Evolutionary conservation across 1,140 invertebrate genomes (phyloP).

Genomic region (Dysdera silvatica): DNA sequence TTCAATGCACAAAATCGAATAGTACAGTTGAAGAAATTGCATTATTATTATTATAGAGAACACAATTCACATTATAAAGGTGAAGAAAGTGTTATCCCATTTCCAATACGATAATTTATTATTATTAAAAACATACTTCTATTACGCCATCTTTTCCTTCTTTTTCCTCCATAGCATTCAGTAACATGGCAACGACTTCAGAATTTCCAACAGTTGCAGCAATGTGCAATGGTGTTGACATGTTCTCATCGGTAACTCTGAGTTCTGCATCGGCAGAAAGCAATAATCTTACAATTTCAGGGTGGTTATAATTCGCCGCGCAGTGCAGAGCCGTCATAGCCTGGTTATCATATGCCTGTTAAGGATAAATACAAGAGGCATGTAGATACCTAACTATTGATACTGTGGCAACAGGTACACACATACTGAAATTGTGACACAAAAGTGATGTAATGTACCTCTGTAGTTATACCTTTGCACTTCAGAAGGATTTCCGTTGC

Average conservation of each 20-base stretch:
- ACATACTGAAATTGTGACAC: background rate
- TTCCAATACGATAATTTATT: background rate
- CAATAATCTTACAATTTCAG: conserved; percentile 61
- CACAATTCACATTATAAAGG: no score
- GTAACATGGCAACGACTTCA: conserved; percentile 40
- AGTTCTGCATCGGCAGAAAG: conserved; percentile 60
- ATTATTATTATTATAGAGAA: no score
- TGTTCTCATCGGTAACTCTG: conserved; percentile 43
- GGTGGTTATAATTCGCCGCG: conserved; percentile 66
- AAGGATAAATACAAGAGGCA: conserved; percentile 11
- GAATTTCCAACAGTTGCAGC: conserved; percentile 44
- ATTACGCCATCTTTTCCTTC: conserved; percentile 39
- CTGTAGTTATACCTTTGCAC: conserved; percentile 35
- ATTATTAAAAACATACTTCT: conserved; percentile 31
- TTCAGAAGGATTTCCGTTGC: conserved; percentile 42
- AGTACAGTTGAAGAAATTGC: no score
- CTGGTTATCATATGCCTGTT: conserved; percentile 47
- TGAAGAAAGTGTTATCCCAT: background rate
- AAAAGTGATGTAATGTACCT: conserved; percentile 31
- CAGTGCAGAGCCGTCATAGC: conserved; percentile 65
- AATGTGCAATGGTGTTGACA: conserved; percentile 44
- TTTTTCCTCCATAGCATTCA: conserved; percentile 38
- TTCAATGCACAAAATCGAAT: no score
- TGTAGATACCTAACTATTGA: background rate
- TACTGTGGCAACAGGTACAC: background rate